Evolutionary conservation across 2,888 invertebrate species (phyloP).

Genomic region (Xanthorhoe spadicearia): DNA sequence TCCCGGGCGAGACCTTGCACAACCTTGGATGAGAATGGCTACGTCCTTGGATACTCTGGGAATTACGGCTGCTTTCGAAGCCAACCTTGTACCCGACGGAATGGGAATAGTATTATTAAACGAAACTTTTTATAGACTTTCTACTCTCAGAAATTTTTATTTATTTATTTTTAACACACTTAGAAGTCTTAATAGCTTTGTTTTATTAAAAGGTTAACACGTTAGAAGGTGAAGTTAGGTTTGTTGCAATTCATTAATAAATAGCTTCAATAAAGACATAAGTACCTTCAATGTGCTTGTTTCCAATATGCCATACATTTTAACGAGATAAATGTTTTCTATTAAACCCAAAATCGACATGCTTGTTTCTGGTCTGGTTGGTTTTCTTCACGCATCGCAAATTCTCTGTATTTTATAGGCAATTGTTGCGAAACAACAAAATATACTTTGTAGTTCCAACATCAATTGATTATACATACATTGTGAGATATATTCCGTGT

Average conservation of each 20-base stretch:
- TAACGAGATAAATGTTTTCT: slow-evolving; percentile 35
- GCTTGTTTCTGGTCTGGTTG: slow-evolving; percentile 43
- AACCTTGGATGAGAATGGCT: slow-evolving; percentile 61
- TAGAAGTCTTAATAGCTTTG: neutral
- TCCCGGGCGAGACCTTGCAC: slow-evolving; percentile 62
- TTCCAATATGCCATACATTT: slow-evolving; percentile 11
- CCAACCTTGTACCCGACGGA: slow-evolving; percentile 29
- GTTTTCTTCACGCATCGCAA: slow-evolving; percentile 39
- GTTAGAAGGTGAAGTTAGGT: neutral
- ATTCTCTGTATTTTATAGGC: slow-evolving; percentile 33
- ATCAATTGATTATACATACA: neutral
- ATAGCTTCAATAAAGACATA: neutral
- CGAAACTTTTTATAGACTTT: slow-evolving; percentile 12
- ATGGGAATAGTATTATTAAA: slow-evolving; percentile 14
- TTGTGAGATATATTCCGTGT: neutral
- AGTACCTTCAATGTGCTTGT: neutral
- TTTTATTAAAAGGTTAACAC: neutral
- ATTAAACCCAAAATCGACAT: slow-evolving; percentile 38
- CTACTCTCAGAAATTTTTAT: neutral
- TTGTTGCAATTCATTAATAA: slow-evolving; percentile 2
- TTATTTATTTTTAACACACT: neutral
- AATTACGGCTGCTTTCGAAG: slow-evolving; percentile 31
- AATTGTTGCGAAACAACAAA: slow-evolving; percentile 38
- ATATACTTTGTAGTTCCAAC: neutral
- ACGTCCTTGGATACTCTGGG: slow-evolving; percentile 55